These are phyloP conservation scores for Acanthiza pusilla DNA, from an alignment of 2,797 vertebrate genomes.

Conservation along the genomic window DNA sequence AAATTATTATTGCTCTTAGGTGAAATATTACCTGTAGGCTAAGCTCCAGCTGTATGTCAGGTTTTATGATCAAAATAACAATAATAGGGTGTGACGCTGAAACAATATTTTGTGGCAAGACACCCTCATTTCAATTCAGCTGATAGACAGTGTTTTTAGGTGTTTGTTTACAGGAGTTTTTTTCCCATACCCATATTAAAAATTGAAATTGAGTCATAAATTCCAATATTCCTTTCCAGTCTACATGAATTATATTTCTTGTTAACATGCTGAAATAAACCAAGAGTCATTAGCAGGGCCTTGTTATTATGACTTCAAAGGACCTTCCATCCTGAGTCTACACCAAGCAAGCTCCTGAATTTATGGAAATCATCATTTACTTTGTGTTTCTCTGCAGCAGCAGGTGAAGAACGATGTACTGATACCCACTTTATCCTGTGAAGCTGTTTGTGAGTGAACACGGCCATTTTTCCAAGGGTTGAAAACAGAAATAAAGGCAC, in stretches of 20 bases:
- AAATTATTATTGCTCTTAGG: neutral
- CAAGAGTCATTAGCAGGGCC: neutral
- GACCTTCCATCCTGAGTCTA: neutral
- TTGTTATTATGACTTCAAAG: neutral
- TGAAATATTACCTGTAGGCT: neutral
- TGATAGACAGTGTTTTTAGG: neutral
- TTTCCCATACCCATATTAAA: neutral
- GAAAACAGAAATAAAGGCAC: neutral
- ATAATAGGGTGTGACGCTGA: neutral
- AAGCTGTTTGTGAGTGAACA: neutral
- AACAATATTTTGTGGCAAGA: neutral
- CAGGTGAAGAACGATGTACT: neutral
- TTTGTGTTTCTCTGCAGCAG: neutral
- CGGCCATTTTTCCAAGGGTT: neutral
- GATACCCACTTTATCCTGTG: neutral
- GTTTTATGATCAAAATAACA: neutral
- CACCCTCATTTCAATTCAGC: neutral
- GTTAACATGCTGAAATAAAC: neutral
- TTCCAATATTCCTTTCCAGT: neutral
- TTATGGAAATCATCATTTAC: neutral
- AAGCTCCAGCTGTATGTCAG: neutral
- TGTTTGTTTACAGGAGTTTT: neutral
- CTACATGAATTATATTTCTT: neutral
- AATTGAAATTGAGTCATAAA: accelerated
- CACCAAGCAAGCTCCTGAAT: neutral